Evolutionary conservation across 1,140 invertebrate genomes (phyloP).

Genomic region (Eumeta japonica): DNA sequence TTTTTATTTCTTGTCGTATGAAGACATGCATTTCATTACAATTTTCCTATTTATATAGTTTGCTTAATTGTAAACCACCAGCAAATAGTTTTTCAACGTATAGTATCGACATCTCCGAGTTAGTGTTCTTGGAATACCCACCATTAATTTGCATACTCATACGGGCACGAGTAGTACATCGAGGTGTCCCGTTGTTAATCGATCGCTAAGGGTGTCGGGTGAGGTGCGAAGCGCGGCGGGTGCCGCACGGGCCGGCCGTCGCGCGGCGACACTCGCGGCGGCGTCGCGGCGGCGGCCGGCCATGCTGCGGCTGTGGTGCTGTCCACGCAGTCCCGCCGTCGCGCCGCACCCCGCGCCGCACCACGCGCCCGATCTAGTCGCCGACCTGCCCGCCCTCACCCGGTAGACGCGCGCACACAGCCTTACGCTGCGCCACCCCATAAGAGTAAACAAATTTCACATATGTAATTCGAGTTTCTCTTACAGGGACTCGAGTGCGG

Average conservation of each 20-base stretch:
- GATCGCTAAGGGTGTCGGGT: slow-evolving; percentile 25
- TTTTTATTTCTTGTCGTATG: no score
- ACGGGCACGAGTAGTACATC: slow-evolving; percentile 36
- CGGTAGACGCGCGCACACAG: slow-evolving; percentile 25
- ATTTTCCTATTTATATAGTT: no score
- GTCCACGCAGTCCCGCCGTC: slow-evolving; percentile 19
- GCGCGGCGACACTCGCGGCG: slow-evolving; percentile 37
- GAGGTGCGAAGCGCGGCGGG: slow-evolving; percentile 15
- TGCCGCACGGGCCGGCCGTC: slow-evolving; percentile 14
- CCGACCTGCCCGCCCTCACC: slow-evolving; percentile 37
- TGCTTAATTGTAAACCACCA: slow-evolving; percentile 16
- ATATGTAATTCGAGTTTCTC: slow-evolving; percentile 12
- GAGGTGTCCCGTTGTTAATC: slow-evolving; percentile 22
- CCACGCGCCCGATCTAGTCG: slow-evolving; percentile 38
- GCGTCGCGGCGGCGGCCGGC: slow-evolving; percentile 40
- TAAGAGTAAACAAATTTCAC: slow-evolving; percentile 3
- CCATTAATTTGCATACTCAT: slow-evolving; percentile 31
- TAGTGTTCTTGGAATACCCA: no score
- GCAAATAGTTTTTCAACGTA: slow-evolving; percentile 20
- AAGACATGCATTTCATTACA: no score
- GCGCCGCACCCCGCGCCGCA: slow-evolving; percentile 16
- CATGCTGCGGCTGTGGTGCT: slow-evolving; percentile 49
- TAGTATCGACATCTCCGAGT: no score
- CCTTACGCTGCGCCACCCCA: slow-evolving; percentile 11
- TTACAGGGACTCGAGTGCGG: slow-evolving; percentile 39